phyloP scores from a whole-genome alignment of 2,113 vertebrate genomes.

The Ariopsis seemanni region DNA sequence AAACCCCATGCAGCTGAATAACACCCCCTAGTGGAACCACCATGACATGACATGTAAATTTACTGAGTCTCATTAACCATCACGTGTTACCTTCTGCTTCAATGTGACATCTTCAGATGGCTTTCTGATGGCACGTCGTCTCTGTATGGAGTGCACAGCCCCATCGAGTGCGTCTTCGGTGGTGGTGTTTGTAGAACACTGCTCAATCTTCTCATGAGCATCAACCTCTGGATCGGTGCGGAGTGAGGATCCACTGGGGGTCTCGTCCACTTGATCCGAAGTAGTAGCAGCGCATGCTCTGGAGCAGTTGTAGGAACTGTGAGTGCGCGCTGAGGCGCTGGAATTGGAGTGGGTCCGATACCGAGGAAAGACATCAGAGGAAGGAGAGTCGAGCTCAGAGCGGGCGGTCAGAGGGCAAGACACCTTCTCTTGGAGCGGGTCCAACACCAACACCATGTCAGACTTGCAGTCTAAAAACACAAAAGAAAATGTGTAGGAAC shows the following conservation, averaged over 20 bases:
- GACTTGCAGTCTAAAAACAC: conserved; percentile 64
- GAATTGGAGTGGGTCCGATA: conserved; percentile 65
- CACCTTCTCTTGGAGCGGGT: conserved; percentile 68
- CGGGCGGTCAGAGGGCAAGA: conserved; percentile 60
- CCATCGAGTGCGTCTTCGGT: conserved; percentile 63
- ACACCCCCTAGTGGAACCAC: conserved; percentile 64
- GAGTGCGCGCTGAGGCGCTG: conserved; percentile 61
- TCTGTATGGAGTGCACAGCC: conserved; percentile 46
- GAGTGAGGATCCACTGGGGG: conserved; percentile 51
- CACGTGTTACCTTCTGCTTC: conserved; percentile 62
- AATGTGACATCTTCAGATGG: conserved; percentile 44
- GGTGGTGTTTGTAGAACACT: conserved; percentile 4
- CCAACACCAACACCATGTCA: conserved; percentile 73
- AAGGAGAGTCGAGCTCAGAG: conserved; percentile 60
- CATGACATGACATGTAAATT: neutral
- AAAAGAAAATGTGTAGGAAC: neutral
- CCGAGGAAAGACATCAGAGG: conserved; percentile 61
- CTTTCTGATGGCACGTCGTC: conserved; percentile 41
- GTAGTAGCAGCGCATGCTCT: neutral
- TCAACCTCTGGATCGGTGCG: conserved; percentile 60
- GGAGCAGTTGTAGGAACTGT: conserved; percentile 45
- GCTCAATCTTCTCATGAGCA: conserved; percentile 7
- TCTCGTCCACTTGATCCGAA: conserved; percentile 45
- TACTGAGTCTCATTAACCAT: neutral
- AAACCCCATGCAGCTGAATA: conserved; percentile 54